Conservation (phyloP, 1,140 invertebrate genomes). For the Megalonaias nervosa region DNA sequence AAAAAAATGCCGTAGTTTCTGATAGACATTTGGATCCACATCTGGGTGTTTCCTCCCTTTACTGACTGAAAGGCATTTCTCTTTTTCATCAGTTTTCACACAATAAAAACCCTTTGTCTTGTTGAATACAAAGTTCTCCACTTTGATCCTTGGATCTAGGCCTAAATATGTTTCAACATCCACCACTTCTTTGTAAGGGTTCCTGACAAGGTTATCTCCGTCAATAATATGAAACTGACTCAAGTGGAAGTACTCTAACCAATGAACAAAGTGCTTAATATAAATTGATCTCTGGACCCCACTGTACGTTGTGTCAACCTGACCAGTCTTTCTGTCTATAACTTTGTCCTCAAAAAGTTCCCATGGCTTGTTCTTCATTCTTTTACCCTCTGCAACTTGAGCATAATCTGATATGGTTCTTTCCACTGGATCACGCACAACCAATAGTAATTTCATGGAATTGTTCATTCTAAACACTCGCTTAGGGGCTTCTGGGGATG, state of each 20-base stretch:
- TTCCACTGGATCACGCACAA: constrained; percentile 92
- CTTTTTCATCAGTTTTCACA: constrained; percentile 36
- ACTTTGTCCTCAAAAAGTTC: constrained; percentile 59
- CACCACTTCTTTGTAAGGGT: constrained; percentile 88
- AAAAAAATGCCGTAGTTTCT: constrained; percentile 87
- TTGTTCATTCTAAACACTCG: constrained; percentile 90
- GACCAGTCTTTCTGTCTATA: constrained; percentile 47
- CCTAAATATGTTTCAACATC: constrained; percentile 89
- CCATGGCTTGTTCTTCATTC: constrained; percentile 37
- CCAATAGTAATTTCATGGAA: constrained; percentile 87
- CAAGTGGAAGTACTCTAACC: constrained; percentile 85
- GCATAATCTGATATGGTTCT: constrained; percentile 93
- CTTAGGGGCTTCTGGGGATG: constrained; percentile 80
- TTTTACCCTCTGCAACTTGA: constrained; percentile 71
- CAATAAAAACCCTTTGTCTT: constrained; percentile 71
- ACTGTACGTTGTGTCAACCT: constrained; percentile 53
- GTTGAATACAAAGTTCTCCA: constrained; percentile 78
- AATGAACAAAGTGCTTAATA: constrained; percentile 84
- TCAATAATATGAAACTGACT: constrained; percentile 89
- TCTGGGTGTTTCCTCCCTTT: constrained; percentile 91
- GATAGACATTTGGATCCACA: constrained; percentile 81
- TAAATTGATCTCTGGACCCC: constrained; percentile 90
- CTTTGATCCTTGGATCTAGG: constrained; percentile 84
- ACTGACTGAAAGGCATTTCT: constrained; percentile 85
- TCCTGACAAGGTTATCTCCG: constrained; percentile 86